Base-by-base conservation (phyloP, 2,113 vertebrate genomes). In the Cromileptes altivelis region DNA sequence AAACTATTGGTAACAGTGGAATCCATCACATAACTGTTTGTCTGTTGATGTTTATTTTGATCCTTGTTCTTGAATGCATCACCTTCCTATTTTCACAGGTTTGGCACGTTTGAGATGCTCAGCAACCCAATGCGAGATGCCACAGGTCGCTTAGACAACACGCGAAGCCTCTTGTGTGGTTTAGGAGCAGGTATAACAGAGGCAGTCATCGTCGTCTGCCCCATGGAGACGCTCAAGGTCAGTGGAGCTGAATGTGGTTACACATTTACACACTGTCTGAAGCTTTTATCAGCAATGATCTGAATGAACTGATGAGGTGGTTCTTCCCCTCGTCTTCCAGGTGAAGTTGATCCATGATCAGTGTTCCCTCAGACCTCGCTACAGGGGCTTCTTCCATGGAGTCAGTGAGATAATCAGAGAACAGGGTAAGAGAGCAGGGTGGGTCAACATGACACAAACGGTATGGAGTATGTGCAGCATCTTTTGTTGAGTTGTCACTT, bases 331-430 rank as follows among this genome's bases (percentile, higher is more conserved):
- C n/a, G 0, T 74, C 55, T 37, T 65, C n/a, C 84, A 97, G 96
- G 95, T 97, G 65, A 96, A 96, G 89, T 85, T 96, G 87, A 96
- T 96, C 86, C 96, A 96, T 27, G 95, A 96, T 91, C 95, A 96
- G 92, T 95, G 94, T 55, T 95, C 95, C 9, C 85, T 94, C 42
- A 89, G 90, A 17, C 95, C 95, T 69, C 93, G 94, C 21, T 96
- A 95, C 86, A 84, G 93, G 91, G 96, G 96, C 19, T 96, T 96
- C 92, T 96, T 95, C 78, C 96, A 96, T n/a, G 96, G 95, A 17
- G 92, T 97, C 40, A 91, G 91, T 19, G 95, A 96, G 91, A 96
- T 96, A 33, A 94, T 96, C 80, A 94, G 93, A 82, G 95, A 96
- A 78, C 95, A 96, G 85, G 95, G 96, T 96, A 79, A 85, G 70